Conservation (phyloP, 2,888 invertebrate genomes). For the Abscondita cerata region DNA sequence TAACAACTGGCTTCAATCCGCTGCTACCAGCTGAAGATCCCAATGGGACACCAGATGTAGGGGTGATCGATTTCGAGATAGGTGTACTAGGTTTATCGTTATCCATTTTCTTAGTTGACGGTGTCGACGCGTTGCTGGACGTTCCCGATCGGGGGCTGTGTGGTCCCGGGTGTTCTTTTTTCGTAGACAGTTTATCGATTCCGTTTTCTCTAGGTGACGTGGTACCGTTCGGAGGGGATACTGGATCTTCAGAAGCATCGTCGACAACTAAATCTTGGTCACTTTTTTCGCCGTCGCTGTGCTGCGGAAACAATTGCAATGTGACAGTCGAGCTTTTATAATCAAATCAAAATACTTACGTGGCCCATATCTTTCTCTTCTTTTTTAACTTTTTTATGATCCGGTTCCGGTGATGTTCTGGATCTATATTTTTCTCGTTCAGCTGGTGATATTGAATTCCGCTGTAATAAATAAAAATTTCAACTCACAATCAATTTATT, state of each 20-base stretch:
- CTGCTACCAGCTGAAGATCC: constrained; percentile 57
- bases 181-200: constrained; percentile 77
- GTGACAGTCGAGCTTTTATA: constrained; percentile 1
- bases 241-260: constrained; percentile 90
- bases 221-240: constrained; percentile 87
- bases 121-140: constrained; percentile 88
- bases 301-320: constrained; percentile 58
- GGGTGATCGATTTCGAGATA: constrained; percentile 88
- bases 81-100: constrained; percentile 89
- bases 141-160: constrained; percentile 82
- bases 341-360: constrained; percentile 67
- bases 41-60: constrained; percentile 67
- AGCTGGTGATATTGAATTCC: constrained; percentile 83
- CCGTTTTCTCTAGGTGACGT: constrained; percentile 87
- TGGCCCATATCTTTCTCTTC: constrained; percentile 83
- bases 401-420: constrained; percentile 76
- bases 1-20: constrained; percentile 65
- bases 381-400: constrained; percentile 77
- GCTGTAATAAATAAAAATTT: constrained; percentile 60
- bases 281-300: constrained; percentile 85
- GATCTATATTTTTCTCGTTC: constrained; percentile 84
- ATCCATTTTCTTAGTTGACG: constrained; percentile 85
- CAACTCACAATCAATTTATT: too few species aligned
- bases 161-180: constrained; percentile 76
- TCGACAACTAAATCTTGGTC: constrained; percentile 95